phyloP scores from a whole-genome alignment of 2,113 vertebrate species.

The Monopterus albus region DNA sequence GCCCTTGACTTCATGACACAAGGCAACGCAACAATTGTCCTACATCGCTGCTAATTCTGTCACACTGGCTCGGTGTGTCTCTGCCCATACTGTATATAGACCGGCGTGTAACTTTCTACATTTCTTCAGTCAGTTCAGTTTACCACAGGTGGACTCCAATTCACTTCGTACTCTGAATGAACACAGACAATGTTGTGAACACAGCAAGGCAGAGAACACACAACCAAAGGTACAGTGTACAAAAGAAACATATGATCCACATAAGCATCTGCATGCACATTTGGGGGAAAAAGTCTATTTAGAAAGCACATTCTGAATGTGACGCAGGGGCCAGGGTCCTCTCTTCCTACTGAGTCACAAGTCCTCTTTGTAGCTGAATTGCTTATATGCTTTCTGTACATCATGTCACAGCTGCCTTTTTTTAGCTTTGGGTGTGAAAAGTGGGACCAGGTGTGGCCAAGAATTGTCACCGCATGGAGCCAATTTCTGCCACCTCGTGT shows the following conservation, averaged over 20 bases:
- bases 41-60: too few relatives aligned
- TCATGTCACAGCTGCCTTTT: conserved; percentile 3
- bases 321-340: neutral
- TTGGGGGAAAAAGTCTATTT: neutral
- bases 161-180: too few relatives aligned
- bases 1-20: too few relatives aligned
- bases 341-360: neutral
- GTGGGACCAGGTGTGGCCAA: conserved; percentile 37
- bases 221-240: too few relatives aligned
- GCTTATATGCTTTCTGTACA: neutral
- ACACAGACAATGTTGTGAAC: too few relatives aligned
- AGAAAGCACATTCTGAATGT: neutral
- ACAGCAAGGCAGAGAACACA: too few relatives aligned
- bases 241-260: neutral
- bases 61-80: too few relatives aligned
- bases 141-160: too few relatives aligned
- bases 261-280: neutral
- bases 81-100: too few relatives aligned
- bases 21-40: too few relatives aligned
- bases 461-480: conserved; percentile 28
- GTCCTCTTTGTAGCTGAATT: neutral
- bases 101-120: too few relatives aligned
- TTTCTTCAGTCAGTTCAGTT: too few relatives aligned
- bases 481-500: conserved; percentile 21
- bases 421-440: neutral